Evolutionary conservation across 2,113 vertebrate species (phyloP), one percentile per base, ranked within the genome.

Genomic region (Stigmatopora nigra): DNA sequence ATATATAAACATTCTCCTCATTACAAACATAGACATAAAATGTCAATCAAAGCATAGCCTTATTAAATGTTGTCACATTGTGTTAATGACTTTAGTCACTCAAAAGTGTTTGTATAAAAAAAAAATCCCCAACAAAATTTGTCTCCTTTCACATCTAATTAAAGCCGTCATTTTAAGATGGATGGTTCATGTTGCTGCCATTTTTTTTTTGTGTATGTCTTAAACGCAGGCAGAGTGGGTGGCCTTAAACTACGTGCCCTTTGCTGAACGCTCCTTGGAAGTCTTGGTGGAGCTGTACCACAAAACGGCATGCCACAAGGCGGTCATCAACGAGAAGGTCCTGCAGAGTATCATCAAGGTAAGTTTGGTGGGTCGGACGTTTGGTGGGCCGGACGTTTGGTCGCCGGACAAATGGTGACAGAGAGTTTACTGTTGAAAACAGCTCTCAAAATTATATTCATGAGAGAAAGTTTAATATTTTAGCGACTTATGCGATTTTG

Each of bases 271-370:
- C 64, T 98, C 97, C 44, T 59, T 99, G 81, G 96, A 98, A 90
- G 94, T 97, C 78, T 90, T 99, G 81, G 94, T 95, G 82, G 96
- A 99, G 82, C 91, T 99, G 56, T 98, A 99, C 86, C 96, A 99
- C 72, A 99, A 99, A 86, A 98, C 97, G 41, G 96, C 97, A 47
- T 99, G 97, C 82, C 97, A 99, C 86, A 99, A 99, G 91, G 96
- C 97, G 49, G 96, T 99, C 73, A 94, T 99, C 87, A 95, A 89
- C 19, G 94, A 98, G 80, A 98, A 93, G 4, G 96, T 98, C 65
- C 93, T 99, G 78, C 94, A 97, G 81, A 94, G 92, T 80, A 90
- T 99, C 76, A 94, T 99, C 77, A 98, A 96, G 96, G 96, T 99
- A n/a, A n/a, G n/a, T n/a, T n/a, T n/a, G n/a, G n/a, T n/a, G n/a